These are phyloP conservation scores for Globicephala melas DNA, from an alignment of 2,113 vertebrate genomes.

Conservation along the genomic window DNA sequence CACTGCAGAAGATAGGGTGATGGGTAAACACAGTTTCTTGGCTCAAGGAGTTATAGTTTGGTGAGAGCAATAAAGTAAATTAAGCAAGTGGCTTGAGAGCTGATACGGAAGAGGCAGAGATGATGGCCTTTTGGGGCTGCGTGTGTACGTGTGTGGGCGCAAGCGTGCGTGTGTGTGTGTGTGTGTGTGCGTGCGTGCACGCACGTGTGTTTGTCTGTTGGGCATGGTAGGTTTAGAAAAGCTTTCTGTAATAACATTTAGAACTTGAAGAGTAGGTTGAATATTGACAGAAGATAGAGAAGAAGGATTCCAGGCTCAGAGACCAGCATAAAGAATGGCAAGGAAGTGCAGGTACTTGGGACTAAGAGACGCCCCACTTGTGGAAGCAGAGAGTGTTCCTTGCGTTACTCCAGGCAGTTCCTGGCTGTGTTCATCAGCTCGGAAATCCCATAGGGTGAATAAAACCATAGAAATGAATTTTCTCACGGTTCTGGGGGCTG, in stretches of 20 bases:
- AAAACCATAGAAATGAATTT: background rate
- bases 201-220: background rate
- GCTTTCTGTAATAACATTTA: background rate
- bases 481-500: background rate
- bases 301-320: background rate
- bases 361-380: background rate
- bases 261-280: background rate
- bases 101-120: background rate
- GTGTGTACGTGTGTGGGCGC: background rate
- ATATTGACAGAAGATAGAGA: background rate
- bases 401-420: background rate
- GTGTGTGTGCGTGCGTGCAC: too few relatives aligned
- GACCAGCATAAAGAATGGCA: background rate
- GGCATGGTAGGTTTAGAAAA: background rate
- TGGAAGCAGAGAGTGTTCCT: background rate
- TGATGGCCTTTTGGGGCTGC: background rate
- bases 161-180: too few relatives aligned
- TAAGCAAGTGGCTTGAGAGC: background rate
- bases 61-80: background rate
- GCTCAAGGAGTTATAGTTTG: background rate
- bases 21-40: background rate
- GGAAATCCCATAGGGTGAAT: background rate
- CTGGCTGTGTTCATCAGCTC: background rate
- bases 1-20: background rate
- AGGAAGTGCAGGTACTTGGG: background rate